Evolutionary conservation across 2,888 invertebrate species (phyloP).

Genomic region (Atherix ibis): DNA sequence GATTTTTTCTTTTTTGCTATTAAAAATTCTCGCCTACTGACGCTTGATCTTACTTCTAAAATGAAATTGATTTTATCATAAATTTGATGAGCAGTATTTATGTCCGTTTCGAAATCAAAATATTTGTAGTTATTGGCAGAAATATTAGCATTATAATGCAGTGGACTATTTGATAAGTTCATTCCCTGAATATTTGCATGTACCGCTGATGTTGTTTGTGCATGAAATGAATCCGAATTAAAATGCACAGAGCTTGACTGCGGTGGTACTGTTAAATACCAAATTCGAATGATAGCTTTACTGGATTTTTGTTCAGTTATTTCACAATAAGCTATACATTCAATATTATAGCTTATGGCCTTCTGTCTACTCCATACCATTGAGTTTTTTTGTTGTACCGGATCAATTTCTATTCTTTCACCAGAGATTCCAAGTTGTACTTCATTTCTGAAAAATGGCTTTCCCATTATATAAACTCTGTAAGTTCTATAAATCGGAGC

Average conservation of each 20-base stretch:
- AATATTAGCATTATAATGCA: slow-evolving; percentile 19
- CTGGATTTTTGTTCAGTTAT: slow-evolving; percentile 57
- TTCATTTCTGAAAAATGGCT: slow-evolving; percentile 65
- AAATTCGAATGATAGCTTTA: slow-evolving; percentile 56
- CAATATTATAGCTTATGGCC: slow-evolving; percentile 72
- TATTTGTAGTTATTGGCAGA: slow-evolving; percentile 51
- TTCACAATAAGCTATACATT: slow-evolving; percentile 76
- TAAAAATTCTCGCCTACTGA: slow-evolving; percentile 66
- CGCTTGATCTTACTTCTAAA: slow-evolving; percentile 63
- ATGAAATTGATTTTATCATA: slow-evolving; percentile 78
- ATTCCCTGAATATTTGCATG: too few relatives aligned
- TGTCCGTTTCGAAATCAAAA: slow-evolving; percentile 77
- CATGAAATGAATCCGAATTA: slow-evolving; percentile 6
- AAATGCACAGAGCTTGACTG: slow-evolving; percentile 11
- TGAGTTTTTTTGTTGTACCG: slow-evolving; percentile 49
- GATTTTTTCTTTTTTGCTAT: slow-evolving; percentile 44
- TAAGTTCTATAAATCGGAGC: slow-evolving; percentile 77
- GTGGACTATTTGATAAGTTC: slow-evolving; percentile 26
- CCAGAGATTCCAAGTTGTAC: slow-evolving; percentile 78
- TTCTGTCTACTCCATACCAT: slow-evolving; percentile 56
- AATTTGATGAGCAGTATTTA: slow-evolving; percentile 60
- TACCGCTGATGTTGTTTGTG: slow-evolving; percentile 1
- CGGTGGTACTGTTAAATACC: slow-evolving; percentile 41
- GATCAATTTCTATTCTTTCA: slow-evolving; percentile 83
- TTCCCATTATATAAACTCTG: slow-evolving; percentile 60